Evolutionary conservation across 2,113 vertebrate species (phyloP).

Genomic region (Otis tarda): DNA sequence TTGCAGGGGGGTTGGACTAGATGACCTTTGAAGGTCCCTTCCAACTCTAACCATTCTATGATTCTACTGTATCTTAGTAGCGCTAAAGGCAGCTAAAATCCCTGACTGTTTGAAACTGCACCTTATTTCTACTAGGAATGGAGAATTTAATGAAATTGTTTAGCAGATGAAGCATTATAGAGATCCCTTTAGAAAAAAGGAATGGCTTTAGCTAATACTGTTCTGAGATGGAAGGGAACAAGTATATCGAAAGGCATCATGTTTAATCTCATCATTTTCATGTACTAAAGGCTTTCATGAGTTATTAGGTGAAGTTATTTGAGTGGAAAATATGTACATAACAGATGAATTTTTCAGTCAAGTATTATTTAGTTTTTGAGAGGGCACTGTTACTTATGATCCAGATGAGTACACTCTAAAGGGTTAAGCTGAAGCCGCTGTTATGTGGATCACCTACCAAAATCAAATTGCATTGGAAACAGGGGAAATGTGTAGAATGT

Average conservation of each 20-base stretch:
- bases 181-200: constrained; percentile 1
- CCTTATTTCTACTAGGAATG: background rate
- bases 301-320: constrained; percentile 3
- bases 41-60: too few species aligned
- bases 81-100: background rate
- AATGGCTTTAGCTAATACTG: constrained; percentile 1
- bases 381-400: constrained; percentile 17
- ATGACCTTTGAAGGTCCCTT: too few species aligned
- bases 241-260: background rate
- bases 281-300: constrained; percentile 6
- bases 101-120: background rate
- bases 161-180: constrained; percentile 13
- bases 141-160: constrained; percentile 26
- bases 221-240: background rate
- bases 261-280: constrained; percentile 34
- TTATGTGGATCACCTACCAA: background rate
- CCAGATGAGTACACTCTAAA: constrained; percentile 21
- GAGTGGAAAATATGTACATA: constrained; percentile 18
- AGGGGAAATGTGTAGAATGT: constrained; percentile 20
- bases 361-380: constrained; percentile 33
- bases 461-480: background rate
- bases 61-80: background rate
- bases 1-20: too few species aligned
- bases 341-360: constrained; percentile 19
- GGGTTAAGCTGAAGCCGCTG: constrained; percentile 59